Evolutionary conservation across 2,797 vertebrate genomes (phyloP).

Genomic region (Coranthus polyacanthus): DNA sequence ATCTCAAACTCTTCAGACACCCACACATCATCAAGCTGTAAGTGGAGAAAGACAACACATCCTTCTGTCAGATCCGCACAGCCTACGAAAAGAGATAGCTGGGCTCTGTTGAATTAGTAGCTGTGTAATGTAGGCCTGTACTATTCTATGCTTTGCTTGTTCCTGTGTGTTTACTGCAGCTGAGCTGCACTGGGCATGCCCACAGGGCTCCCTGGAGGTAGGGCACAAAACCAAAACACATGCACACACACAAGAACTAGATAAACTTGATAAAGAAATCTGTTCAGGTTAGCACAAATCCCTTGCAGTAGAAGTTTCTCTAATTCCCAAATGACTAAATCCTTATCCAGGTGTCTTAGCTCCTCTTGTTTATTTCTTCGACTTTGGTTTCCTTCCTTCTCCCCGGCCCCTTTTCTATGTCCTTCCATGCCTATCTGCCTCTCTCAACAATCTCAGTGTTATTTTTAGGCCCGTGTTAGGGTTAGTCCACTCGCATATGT

Average conservation of each 20-base stretch:
- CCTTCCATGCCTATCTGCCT: conserved; percentile 32
- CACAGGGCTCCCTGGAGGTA: conserved; percentile 25
- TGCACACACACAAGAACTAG: conserved; percentile 11
- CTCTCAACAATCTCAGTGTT: conserved; percentile 61
- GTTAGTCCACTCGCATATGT: conserved; percentile 57
- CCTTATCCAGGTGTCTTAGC: conserved; percentile 15
- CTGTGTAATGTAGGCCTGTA: conserved; percentile 16
- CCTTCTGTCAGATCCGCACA: neutral
- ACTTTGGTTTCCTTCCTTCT: conserved; percentile 6
- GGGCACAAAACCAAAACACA: conserved; percentile 23
- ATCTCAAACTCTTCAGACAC: conserved; percentile 98
- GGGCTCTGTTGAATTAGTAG: neutral
- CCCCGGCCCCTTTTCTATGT: conserved; percentile 20
- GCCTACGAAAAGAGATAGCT: neutral
- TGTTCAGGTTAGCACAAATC: conserved; percentile 23
- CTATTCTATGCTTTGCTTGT: conserved; percentile 18
- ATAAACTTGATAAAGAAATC: conserved; percentile 18
- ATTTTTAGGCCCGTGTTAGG: conserved; percentile 72
- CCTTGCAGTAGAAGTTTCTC: conserved; percentile 17
- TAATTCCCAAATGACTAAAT: conserved; percentile 33
- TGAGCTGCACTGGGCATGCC: conserved; percentile 50
- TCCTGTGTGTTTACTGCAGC: conserved; percentile 61
- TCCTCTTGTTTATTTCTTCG: neutral
- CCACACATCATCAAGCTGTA: conserved; percentile 99
- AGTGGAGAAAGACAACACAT: conserved; percentile 74